Conservation (phyloP, 2,888 invertebrate species). For the Gisinianus flammeolus region DNA sequence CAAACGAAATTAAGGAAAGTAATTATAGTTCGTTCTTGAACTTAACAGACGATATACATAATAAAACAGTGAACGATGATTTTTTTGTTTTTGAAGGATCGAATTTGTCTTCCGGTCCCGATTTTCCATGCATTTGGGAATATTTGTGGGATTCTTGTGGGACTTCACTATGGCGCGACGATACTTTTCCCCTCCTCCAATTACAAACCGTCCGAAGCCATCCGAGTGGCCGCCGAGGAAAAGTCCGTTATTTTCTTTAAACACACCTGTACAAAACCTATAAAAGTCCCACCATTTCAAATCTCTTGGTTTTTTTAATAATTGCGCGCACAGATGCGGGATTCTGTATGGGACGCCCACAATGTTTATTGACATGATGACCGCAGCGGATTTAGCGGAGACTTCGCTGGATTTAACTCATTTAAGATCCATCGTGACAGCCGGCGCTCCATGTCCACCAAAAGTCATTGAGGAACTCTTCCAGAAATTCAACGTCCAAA, state of each 20-base stretch:
- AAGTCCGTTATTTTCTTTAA: too few relatives aligned
- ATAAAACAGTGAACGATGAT: too few relatives aligned
- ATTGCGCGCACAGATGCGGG: conserved; percentile 75
- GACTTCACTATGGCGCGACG: conserved; percentile 69
- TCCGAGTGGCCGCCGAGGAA: conserved; percentile 70
- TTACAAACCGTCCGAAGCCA: conserved; percentile 66
- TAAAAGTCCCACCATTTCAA: too few relatives aligned
- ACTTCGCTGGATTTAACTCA: conserved; percentile 63
- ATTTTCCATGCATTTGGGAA: conserved; percentile 81
- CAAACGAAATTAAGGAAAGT: too few relatives aligned
- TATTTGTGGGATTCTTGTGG: conserved; percentile 68
- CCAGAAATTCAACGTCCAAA: conserved; percentile 54
- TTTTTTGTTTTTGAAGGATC: conserved; percentile 49
- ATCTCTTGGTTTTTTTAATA: too few relatives aligned
- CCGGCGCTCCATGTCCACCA: conserved; percentile 74
- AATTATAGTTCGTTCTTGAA: too few relatives aligned
- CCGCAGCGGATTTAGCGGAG: conserved; percentile 63
- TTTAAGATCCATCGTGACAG: conserved; percentile 68
- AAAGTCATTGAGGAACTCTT: conserved; percentile 62
- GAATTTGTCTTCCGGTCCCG: conserved; percentile 66
- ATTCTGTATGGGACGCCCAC: conserved; percentile 81
- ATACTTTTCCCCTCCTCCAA: conserved; percentile 68
- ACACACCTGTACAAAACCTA: too few relatives aligned
- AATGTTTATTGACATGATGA: conserved; percentile 75
- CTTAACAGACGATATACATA: too few relatives aligned